Percentiles rank a stretch among this genome's conserved stretches.
These are phyloP conservation scores for Stercorarius parasiticus DNA, from an alignment of 2,113 vertebrate genomes.

Conservation along the genomic window DNA sequence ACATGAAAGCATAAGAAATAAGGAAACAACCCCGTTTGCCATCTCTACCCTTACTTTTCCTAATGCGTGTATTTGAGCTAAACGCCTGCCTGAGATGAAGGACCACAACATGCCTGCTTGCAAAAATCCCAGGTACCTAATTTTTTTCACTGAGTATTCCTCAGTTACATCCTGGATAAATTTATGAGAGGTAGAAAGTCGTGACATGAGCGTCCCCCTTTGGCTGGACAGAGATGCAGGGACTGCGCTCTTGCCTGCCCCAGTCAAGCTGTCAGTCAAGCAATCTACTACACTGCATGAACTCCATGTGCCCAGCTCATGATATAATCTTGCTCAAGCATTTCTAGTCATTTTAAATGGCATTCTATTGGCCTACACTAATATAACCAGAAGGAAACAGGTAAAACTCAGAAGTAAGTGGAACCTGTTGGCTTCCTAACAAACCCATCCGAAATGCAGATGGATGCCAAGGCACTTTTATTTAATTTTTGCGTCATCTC, in stretches of 20 bases:
- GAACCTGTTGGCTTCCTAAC: not conserved
- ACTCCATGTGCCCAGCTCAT: not conserved
- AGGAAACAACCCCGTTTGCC: not conserved
- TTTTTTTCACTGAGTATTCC: not conserved
- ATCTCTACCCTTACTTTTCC: not conserved
- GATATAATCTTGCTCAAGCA: not conserved
- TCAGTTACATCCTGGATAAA: not conserved
- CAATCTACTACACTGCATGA: not conserved
- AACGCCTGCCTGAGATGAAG: not conserved
- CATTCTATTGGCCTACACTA: accelerated
- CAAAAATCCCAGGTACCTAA: not conserved
- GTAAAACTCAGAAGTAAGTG: not conserved
- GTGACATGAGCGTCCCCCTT: not conserved
- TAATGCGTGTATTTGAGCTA: not conserved
- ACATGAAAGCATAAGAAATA: not conserved
- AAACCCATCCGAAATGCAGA: not conserved
- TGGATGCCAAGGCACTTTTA: not conserved
- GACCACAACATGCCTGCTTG: not conserved
- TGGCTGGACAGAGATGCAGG: accelerated
- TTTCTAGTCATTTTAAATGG: not conserved
- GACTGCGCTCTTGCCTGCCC: not conserved
- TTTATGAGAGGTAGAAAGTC: not conserved
- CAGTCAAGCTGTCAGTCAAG: not conserved
- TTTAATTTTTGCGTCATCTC: not conserved
- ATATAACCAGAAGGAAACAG: not conserved